Conservation (phyloP, 2,113 vertebrate genomes). For the Pycnonotus jocosus region DNA sequence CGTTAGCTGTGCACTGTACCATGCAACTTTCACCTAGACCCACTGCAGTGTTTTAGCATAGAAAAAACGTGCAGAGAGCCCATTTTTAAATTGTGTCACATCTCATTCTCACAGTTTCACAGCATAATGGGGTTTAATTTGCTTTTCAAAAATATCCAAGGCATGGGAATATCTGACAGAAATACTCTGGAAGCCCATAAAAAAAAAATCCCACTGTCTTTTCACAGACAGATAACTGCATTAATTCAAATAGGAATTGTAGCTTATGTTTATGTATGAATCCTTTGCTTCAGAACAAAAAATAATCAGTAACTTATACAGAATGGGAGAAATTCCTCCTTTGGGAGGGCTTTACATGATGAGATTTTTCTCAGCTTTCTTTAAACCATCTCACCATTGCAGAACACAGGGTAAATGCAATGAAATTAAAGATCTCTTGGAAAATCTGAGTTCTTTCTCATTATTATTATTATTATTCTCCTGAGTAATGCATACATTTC, state of each 20-base stretch:
- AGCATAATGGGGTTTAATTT: background rate
- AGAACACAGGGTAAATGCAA: background rate
- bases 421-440: background rate
- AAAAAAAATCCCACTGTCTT: background rate
- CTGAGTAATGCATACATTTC: background rate
- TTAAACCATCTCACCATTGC: background rate
- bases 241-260: background rate
- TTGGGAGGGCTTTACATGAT: background rate
- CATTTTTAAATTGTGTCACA: background rate
- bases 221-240: background rate
- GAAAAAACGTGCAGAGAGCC: background rate
- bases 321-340: background rate
- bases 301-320: background rate
- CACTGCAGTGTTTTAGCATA: background rate
- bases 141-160: background rate
- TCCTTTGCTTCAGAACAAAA: background rate
- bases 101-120: background rate
- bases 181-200: background rate
- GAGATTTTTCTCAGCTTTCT: background rate
- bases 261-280: background rate
- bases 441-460: background rate
- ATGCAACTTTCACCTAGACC: background rate
- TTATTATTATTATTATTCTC: background rate
- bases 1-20: background rate
- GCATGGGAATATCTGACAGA: background rate